These are phyloP conservation scores for Selenia dentaria DNA, from an alignment of 2,888 invertebrate species.

Conservation along the genomic window DNA sequence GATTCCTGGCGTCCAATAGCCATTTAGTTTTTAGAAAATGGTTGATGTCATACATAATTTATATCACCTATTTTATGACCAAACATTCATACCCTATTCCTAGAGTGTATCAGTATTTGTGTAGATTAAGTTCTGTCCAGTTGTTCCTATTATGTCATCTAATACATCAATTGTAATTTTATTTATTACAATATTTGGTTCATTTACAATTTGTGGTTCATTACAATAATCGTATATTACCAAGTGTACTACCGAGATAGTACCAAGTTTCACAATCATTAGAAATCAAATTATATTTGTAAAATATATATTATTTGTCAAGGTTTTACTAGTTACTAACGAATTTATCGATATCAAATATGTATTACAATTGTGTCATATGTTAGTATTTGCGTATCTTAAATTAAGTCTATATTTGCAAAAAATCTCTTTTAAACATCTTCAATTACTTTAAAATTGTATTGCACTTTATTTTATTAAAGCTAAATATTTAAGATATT, in stretches of 20 bases:
- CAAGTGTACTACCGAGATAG: neutral
- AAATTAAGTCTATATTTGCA: conserved; percentile 26
- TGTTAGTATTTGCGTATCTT: conserved; percentile 26
- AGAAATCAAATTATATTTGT: conserved; percentile 12
- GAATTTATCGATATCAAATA: conserved; percentile 35
- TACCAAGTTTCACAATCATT: neutral
- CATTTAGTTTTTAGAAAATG: conserved; percentile 54
- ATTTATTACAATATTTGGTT: conserved; percentile 22
- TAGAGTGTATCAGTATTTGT: conserved; percentile 77
- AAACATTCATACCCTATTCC: conserved; percentile 61
- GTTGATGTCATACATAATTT: conserved; percentile 20
- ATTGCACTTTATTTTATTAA: conserved; percentile 25
- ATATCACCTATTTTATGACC: conserved; percentile 43
- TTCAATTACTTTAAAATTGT: conserved; percentile 7
- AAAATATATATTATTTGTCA: conserved; percentile 6
- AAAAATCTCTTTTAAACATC: conserved; percentile 14
- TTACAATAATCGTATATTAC: neutral
- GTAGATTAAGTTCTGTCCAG: conserved; percentile 67
- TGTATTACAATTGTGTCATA: conserved; percentile 33
- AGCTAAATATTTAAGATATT: conserved; percentile 15
- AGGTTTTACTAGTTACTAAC: conserved; percentile 26
- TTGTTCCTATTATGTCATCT: conserved; percentile 68
- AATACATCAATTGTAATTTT: conserved; percentile 26
- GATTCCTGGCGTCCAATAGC: conserved; percentile 61
- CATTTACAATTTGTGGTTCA: conserved; percentile 1